Percentiles rank a stretch among this genome's conserved stretches.
phyloP scores from a whole-genome alignment of 2,797 vertebrate species.

The Molossus molossus region DNA sequence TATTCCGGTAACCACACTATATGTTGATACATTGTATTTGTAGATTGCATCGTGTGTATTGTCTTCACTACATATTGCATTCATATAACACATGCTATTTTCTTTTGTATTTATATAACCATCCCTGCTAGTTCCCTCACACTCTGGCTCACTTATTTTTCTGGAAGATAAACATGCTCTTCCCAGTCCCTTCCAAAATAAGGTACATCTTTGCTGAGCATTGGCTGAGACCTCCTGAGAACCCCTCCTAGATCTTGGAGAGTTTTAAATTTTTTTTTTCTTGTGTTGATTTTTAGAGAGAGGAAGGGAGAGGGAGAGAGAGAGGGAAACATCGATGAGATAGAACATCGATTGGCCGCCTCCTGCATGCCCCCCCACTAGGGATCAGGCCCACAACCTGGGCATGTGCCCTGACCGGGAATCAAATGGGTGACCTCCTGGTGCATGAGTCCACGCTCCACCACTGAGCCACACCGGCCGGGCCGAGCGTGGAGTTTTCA shows the following conservation, averaged over 20 bases:
- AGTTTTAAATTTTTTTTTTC: neutral
- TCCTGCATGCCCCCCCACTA: no score
- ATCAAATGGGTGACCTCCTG: no score
- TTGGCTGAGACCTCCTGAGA: neutral
- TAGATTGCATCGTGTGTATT: fast-evolving
- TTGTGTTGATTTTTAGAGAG: no score
- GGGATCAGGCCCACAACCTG: no score
- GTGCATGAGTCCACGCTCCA: no score
- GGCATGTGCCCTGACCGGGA: no score
- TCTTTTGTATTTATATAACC: neutral
- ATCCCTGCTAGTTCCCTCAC: neutral
- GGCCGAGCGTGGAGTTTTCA: neutral
- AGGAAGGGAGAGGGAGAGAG: no score
- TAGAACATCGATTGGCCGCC: no score
- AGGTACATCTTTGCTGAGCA: neutral
- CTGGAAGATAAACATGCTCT: neutral
- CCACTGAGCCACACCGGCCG: no score
- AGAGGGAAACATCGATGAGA: no score
- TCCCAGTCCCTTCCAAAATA: neutral
- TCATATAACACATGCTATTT: neutral
- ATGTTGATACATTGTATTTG: neutral
- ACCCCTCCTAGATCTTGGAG: fast-evolving
- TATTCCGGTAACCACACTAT: neutral
- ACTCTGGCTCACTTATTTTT: neutral
- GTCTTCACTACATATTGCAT: neutral